A percentile compares a stretch with the other conserved stretches of the same genome.
Conservation (phyloP, 2,113 vertebrate genomes). For the Aplodontia rufa region DNA sequence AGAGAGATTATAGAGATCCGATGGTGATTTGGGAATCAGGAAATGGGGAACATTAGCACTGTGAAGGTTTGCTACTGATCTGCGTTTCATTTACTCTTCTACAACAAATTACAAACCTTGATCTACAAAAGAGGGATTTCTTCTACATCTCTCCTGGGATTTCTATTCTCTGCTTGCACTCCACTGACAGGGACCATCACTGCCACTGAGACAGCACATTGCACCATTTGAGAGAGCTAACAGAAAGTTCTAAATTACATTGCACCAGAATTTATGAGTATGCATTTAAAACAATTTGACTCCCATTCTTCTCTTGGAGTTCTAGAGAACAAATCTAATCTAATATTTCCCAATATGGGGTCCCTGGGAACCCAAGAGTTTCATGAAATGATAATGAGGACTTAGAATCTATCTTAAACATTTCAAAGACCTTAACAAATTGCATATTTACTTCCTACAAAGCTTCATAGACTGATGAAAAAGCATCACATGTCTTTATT, state of each 20-base stretch:
- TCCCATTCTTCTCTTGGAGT: conserved; percentile 13
- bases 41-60: background rate
- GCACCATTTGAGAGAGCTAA: background rate
- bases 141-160: background rate
- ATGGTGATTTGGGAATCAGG: conserved; percentile 19
- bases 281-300: background rate
- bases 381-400: conserved; percentile 38
- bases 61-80: background rate
- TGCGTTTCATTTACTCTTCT: conserved; percentile 29
- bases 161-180: background rate
- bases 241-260: background rate
- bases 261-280: background rate
- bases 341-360: conserved; percentile 33
- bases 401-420: conserved; percentile 32
- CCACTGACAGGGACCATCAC: background rate
- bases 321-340: conserved; percentile 39
- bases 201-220: background rate
- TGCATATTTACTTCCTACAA: conserved; percentile 33
- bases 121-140: background rate
- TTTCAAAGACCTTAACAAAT: conserved; percentile 23
- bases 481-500: background rate
- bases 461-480: background rate
- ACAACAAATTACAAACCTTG: background rate
- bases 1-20: background rate
- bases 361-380: background rate